phyloP scores from a whole-genome alignment of 2,888 invertebrate genomes.

The Omphaloscelis lunosa region DNA sequence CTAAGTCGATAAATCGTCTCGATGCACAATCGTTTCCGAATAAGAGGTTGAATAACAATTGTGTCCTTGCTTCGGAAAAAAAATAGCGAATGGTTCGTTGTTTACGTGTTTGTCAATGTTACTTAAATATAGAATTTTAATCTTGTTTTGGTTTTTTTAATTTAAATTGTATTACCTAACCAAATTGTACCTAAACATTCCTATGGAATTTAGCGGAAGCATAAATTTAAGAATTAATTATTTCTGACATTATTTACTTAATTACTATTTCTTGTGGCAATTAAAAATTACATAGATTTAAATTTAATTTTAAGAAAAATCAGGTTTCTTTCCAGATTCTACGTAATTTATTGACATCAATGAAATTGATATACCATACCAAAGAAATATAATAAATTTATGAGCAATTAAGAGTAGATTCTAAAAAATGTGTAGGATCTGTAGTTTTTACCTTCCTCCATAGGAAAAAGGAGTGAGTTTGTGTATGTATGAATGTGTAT shows the following conservation, averaged over 20 bases:
- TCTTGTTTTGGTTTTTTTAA: not conserved
- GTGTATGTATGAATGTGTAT: too few relatives aligned
- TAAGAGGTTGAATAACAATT: constrained; percentile 61
- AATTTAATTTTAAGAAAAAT: not conserved
- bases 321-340: not conserved
- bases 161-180: constrained; percentile 5
- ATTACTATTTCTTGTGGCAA: constrained; percentile 10
- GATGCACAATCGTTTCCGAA: constrained; percentile 62
- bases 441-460: too few relatives aligned
- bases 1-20: constrained; percentile 59
- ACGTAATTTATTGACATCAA: too few relatives aligned
- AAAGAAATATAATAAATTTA: too few relatives aligned
- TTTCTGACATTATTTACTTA: not conserved
- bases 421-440: too few relatives aligned
- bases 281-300: not conserved
- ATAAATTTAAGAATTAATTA: constrained; percentile 9
- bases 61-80: constrained; percentile 55
- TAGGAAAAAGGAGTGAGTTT: too few relatives aligned
- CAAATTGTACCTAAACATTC: not conserved
- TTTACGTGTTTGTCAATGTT: constrained; percentile 36
- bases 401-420: too few relatives aligned
- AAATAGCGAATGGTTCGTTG: constrained; percentile 48
- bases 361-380: too few relatives aligned
- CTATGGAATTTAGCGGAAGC: constrained; percentile 8
- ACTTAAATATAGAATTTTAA: constrained; percentile 27